Conservation (phyloP, 2,888 invertebrate species). For the Pseudanteris insignis region DNA sequence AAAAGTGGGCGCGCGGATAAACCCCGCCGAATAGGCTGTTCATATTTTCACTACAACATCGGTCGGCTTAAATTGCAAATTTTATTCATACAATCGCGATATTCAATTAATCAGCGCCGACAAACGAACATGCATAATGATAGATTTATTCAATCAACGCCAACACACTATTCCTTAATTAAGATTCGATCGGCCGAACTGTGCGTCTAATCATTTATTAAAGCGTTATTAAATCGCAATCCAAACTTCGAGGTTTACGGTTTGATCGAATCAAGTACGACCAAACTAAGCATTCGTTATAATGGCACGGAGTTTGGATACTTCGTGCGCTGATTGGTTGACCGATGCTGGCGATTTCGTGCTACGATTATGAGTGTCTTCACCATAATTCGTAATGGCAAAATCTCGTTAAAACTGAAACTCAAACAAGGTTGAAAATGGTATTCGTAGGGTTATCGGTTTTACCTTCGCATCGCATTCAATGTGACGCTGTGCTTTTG, state of each 20-base stretch:
- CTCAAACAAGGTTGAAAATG: not conserved
- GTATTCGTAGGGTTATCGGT: not conserved
- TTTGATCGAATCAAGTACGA: conserved; percentile 9
- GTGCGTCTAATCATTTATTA: not conserved
- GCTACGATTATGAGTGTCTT: not conserved
- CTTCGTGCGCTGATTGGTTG: conserved; percentile 1
- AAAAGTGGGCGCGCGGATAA: too few species aligned
- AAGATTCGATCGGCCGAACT: not conserved
- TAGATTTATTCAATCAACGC: too few species aligned
- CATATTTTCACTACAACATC: too few species aligned
- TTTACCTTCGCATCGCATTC: too few species aligned
- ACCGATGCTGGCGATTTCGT: conserved; percentile 7
- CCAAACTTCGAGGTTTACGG: conserved; percentile 5
- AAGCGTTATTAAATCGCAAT: not conserved
- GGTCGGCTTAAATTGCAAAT: too few species aligned
- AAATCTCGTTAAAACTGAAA: conserved; percentile 5
- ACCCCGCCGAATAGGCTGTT: too few species aligned
- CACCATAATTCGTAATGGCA: conserved; percentile 1
- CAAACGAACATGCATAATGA: too few species aligned
- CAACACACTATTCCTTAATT: too few species aligned
- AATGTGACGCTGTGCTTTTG: too few species aligned
- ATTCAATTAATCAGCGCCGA: too few species aligned
- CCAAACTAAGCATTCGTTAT: conserved; percentile 17
- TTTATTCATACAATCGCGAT: too few species aligned
- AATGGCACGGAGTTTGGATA: not conserved